phyloP scores from a whole-genome alignment of 1,140 invertebrate species.

The Thaumatotibia leucotreta region DNA sequence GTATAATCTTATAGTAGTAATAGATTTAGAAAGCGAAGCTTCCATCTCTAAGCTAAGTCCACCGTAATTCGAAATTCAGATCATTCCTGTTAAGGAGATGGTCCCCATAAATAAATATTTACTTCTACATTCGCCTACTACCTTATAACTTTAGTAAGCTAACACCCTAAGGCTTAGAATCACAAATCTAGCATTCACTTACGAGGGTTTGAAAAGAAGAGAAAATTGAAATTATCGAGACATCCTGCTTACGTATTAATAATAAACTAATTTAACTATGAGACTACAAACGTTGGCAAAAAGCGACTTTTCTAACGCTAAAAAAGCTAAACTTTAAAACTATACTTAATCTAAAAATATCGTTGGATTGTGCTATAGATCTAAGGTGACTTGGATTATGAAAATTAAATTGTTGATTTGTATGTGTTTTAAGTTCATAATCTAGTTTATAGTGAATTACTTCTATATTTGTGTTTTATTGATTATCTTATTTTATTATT shows the following conservation, averaged over 20 bases:
- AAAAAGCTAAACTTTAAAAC: slow-evolving; percentile 59
- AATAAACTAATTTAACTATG: slow-evolving; percentile 57
- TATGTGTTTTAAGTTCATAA: slow-evolving; percentile 19
- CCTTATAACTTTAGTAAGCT: slow-evolving; percentile 38
- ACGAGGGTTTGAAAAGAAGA: slow-evolving; percentile 49
- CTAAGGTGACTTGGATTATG: slow-evolving; percentile 32
- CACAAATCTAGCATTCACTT: slow-evolving; percentile 62
- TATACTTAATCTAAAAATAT: slow-evolving; percentile 46
- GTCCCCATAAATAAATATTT: slow-evolving; percentile 63
- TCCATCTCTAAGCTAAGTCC: slow-evolving; percentile 33
- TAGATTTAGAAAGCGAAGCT: slow-evolving; percentile 51
- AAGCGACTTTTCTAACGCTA: slow-evolving; percentile 61
- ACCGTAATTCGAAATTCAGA: slow-evolving; percentile 51
- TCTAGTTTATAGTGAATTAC: slow-evolving; percentile 19
- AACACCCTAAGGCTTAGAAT: slow-evolving; percentile 60
- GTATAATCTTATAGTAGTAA: slow-evolving; percentile 50
- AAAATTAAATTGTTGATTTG: slow-evolving; percentile 23
- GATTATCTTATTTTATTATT: slow-evolving; percentile 24
- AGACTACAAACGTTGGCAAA: slow-evolving; percentile 58
- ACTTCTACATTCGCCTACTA: slow-evolving; percentile 45
- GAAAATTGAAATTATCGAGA: slow-evolving; percentile 32
- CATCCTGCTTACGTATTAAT: slow-evolving; percentile 26
- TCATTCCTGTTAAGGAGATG: slow-evolving; percentile 61
- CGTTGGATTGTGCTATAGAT: slow-evolving; percentile 59
- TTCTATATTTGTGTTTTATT: slow-evolving; percentile 19